Base-by-base conservation (phyloP, 2,113 vertebrate genomes). In the Pardalotus punctatus region DNA sequence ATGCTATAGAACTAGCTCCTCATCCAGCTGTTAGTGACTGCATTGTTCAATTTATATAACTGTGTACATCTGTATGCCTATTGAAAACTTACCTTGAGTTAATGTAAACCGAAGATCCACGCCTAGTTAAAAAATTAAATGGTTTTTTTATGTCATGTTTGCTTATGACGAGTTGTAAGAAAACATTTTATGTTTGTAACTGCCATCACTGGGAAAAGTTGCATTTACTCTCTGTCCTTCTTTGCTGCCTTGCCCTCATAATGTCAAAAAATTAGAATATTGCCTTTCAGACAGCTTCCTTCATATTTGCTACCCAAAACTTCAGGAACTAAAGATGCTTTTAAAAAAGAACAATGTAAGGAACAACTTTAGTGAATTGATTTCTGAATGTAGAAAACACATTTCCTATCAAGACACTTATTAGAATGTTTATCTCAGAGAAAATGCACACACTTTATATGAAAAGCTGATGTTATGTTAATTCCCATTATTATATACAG, bases 401-500 rank as follows among this genome's bases (percentile, higher is more conserved):
- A 66, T 81, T 91, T 82, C 40, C 83, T 31, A 73, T 91, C 65
- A 62, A 62, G 24, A 9, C 20, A 45, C 86, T 67, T 95, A 53
- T 35, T 82, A 81, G 67, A 65, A 35, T 82, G 69, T 83, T 97
- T 95, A 95, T 96, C 96, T 94, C 42, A 1, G 62, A 76, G 77
- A 76, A 86, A 77, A 90, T 54, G 85, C 88, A 70, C 76, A 69
- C 60, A 42, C 87, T 94, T 96, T 96, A 84, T 90, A 96, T 90
- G 89, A 97, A 96, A 94, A 94, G 80, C 95, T 93, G 90, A 81
- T 54, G 78, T 93, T 97, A 90, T 96, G 97, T 97, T 98, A 97
- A 98, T 98, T 97, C 91, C 95, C 84, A 84, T 97, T 97, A 97
- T 96, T 96, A 96, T 88, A 97, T 84, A 91, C 86, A 64, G 83